phyloP scores from a whole-genome alignment of 2,113 vertebrate species.

The Cricetomys ansorgei region DNA sequence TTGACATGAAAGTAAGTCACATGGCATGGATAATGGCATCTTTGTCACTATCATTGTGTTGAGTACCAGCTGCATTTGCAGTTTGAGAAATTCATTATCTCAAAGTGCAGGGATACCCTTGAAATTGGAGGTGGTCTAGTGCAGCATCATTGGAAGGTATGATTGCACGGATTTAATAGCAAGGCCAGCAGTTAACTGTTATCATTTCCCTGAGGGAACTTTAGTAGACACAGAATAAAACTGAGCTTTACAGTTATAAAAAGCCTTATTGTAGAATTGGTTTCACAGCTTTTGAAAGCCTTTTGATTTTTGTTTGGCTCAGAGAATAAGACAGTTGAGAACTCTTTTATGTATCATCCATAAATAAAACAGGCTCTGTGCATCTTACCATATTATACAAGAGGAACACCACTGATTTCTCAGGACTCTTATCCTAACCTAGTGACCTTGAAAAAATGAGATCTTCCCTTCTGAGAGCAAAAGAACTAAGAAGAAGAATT shows the following conservation, averaged over 20 bases:
- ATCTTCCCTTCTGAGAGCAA: neutral
- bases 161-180: slow-evolving; percentile 50
- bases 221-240: slow-evolving; percentile 69
- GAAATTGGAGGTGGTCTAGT: neutral
- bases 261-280: slow-evolving; percentile 60
- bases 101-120: neutral
- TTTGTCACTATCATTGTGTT: neutral
- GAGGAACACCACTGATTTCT: neutral
- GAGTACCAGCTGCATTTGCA: neutral
- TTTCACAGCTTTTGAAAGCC: slow-evolving; percentile 58
- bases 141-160: neutral
- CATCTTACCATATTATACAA: neutral
- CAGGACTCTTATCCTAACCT: neutral
- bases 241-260: slow-evolving; percentile 73
- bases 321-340: slow-evolving; percentile 1
- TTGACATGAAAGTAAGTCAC: neutral
- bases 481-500: neutral
- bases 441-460: neutral
- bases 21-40: neutral
- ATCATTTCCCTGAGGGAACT: slow-evolving; percentile 44
- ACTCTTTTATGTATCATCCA: neutral
- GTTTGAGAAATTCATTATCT: neutral
- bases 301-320: slow-evolving; percentile 68
- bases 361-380: slow-evolving; percentile 36
- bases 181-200: slow-evolving; percentile 26